Base-by-base conservation (phyloP, 2,113 vertebrate species). In the Egretta garzetta region DNA sequence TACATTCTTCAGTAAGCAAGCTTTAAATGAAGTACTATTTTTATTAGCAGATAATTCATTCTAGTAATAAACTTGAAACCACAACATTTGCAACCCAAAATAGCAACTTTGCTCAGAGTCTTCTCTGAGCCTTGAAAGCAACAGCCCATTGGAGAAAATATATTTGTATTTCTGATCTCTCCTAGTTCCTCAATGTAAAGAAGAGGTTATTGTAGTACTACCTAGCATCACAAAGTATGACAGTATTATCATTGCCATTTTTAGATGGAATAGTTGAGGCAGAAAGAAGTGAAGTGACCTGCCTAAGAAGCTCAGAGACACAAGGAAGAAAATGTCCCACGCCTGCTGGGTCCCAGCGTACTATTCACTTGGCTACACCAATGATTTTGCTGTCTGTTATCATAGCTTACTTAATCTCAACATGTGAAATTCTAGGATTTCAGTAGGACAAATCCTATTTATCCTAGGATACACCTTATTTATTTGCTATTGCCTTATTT, bases 41-140 rank as follows among this genome's bases (percentile, higher is more conserved):
- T 92, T 86, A 92, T 80, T 73, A 80, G 32, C 67, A 86, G 32
- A 59, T 56, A 86, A 86, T 84, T 66, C 26, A 71, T 88, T 92
- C 59, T 76, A 80, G 79, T 84, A 95, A 71, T 90, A 90, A 93
- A 70, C 39, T 63, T 80, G 71, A 90, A 92, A 62, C 16, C 50
- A 55, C 56, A 53, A 33, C 80, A 90, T 96, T 94, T 96, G 63
- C 55, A 66, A 67, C 17, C 58, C 83, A 80, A 86, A 82, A 68
- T 73, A 85, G 26, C 37, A 85, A 55, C 67, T 83, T 90, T 83
- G 24, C 59, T 80, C 71, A 80, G 30, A 71, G 33, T 66, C 19
- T 73, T 90, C 63, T 94, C 79, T 67, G 53, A 93, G 59, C 41
- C 55, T 92, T 70, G 39, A 88, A 94, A 90, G 74, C 76, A 92